Base-by-base conservation (phyloP, 2,888 invertebrate genomes). In the Argyra leucocephala region DNA sequence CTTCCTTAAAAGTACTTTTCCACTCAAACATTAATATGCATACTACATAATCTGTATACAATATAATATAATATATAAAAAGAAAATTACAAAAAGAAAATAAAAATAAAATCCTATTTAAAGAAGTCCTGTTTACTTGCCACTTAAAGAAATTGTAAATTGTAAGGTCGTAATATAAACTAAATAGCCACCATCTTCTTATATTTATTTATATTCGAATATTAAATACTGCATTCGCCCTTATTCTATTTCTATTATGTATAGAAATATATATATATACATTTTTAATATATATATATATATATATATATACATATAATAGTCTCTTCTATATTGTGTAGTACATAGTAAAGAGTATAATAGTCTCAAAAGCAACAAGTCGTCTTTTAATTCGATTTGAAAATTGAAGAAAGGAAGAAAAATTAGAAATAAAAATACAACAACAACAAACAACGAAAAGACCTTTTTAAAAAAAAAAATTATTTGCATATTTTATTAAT, bases 401-500 rank as follows among this genome's bases (percentile, higher is more conserved):
- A 48, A 15, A 18, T 12, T 10, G 7, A 3, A 4, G 7, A 31
- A n/a, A n/a, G n/a, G n/a, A n/a, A n/a, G n/a, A n/a, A n/a, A n/a
- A n/a, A n/a, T n/a, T n/a, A n/a, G n/a, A n/a, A n/a, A n/a, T n/a
- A n/a, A n/a, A n/a, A n/a, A n/a, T n/a, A n/a, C n/a, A n/a, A n/a
- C n/a, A n/a, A n/a, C n/a, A n/a, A n/a, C n/a, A n/a, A 31, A 31
- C 5, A 31, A 31, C 31, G 37, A 37, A 37, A 48, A n/a, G 48
- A 15, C 18, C 48, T 18, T 48, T 31, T 48, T 48, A 48, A 15
- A 48, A 15, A 48, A 10, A 48, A 48, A 48, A 18, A 18, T 48
- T 48, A 48, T 48, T 48, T 48, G 48, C 48, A 48, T 48, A 48
- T 48, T 48, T 48, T 48, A 48, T 48, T 48, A 48, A 18, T 48